phyloP scores from a whole-genome alignment of 2,888 invertebrate species.

The Catocala sponsa region DNA sequence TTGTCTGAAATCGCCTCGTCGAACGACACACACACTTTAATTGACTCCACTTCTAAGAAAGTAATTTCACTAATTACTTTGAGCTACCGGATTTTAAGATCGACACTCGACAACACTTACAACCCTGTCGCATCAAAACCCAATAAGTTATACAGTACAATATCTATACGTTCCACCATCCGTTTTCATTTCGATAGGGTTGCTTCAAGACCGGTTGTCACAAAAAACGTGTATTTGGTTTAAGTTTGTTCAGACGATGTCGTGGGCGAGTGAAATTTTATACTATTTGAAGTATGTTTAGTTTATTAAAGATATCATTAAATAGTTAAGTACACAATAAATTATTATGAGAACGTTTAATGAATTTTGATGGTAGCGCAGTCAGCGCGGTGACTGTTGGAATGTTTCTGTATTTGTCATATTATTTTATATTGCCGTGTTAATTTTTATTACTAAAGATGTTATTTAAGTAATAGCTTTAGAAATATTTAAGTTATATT shows the following conservation, averaged over 20 bases:
- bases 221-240: constrained; percentile 65
- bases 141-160: background rate
- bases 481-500: no score
- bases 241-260: constrained; percentile 49
- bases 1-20: constrained; percentile 51
- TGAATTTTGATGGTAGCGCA: constrained; percentile 27
- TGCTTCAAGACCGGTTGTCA: constrained; percentile 62
- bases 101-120: constrained; percentile 66
- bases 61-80: constrained; percentile 88
- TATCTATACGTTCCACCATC: background rate
- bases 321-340: constrained; percentile 44
- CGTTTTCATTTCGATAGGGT: constrained; percentile 66
- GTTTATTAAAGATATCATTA: constrained; percentile 48
- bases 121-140: constrained; percentile 64
- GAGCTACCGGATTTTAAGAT: constrained; percentile 84
- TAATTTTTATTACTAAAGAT: background rate
- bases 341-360: constrained; percentile 36
- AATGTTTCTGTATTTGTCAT: background rate
- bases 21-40: constrained; percentile 67
- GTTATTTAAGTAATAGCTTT: no score
- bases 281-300: constrained; percentile 56
- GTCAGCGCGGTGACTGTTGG: constrained; percentile 3
- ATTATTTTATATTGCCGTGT: constrained; percentile 1
- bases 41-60: constrained; percentile 86
- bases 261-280: constrained; percentile 68